These are phyloP conservation scores for Smittia sp. DNA, from an alignment of 2,888 invertebrate genomes.

Conservation along the genomic window DNA sequence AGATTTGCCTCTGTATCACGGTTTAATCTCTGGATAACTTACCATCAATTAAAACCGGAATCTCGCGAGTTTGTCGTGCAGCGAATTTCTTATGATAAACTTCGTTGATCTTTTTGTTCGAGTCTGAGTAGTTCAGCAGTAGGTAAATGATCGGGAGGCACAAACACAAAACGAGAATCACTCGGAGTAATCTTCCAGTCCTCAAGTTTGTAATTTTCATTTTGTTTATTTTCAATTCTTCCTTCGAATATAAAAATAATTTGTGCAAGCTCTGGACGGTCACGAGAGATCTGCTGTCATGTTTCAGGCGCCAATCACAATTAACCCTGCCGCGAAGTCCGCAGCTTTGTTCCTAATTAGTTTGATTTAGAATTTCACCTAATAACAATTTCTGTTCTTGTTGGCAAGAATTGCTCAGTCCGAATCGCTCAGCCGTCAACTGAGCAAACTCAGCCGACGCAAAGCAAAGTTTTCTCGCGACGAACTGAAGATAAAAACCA, in stretches of 20 bases:
- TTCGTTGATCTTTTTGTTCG: slow-evolving; percentile 51
- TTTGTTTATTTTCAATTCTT: slow-evolving; percentile 44
- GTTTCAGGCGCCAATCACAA: neutral
- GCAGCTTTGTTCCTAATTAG: too few relatives aligned
- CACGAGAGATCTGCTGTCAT: neutral
- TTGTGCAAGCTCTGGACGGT: neutral
- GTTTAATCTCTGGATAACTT: slow-evolving; percentile 42
- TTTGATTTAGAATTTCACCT: too few relatives aligned
- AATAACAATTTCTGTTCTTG: too few relatives aligned
- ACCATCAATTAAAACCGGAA: slow-evolving; percentile 52
- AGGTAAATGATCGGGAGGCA: slow-evolving; percentile 63
- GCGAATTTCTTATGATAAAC: slow-evolving; percentile 48
- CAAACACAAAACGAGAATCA: slow-evolving; percentile 56
- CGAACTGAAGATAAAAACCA: too few relatives aligned
- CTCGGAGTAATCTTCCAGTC: slow-evolving; percentile 60
- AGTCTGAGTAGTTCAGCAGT: slow-evolving; percentile 60
- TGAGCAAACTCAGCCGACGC: too few relatives aligned
- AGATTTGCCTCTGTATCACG: too few relatives aligned
- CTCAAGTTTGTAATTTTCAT: slow-evolving; percentile 64
- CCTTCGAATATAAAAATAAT: neutral
- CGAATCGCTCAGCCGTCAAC: too few relatives aligned
- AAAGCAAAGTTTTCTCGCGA: too few relatives aligned
- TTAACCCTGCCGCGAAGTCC: neutral
- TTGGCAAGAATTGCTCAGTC: too few relatives aligned
- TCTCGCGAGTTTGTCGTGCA: slow-evolving; percentile 45